These are phyloP conservation scores for Sebastiscus albofasciatus DNA, from an alignment of 2,797 vertebrate genomes.

Conservation along the genomic window DNA sequence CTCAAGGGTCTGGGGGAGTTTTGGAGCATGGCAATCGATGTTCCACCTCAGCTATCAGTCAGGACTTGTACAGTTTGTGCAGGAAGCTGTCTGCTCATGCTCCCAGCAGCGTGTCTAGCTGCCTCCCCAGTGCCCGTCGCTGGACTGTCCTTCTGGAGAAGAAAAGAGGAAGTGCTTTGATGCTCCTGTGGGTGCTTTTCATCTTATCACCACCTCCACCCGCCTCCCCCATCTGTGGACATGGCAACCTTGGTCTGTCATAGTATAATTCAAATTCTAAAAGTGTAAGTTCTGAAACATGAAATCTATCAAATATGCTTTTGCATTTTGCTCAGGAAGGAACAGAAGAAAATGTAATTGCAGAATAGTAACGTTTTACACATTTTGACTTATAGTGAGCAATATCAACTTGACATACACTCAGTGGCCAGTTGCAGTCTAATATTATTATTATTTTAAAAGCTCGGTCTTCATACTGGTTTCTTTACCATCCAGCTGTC, in stretches of 20 bases:
- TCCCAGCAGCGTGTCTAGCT: constrained; percentile 30
- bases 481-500: background rate
- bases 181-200: constrained; percentile 31
- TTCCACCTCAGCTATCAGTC: constrained; percentile 45
- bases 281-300: background rate
- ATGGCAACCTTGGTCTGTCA: background rate
- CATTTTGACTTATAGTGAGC: background rate
- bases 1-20: background rate
- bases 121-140: constrained; percentile 18
- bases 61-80: constrained; percentile 3
- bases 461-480: background rate
- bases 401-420: background rate
- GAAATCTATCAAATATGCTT: background rate
- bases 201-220: constrained; percentile 15
- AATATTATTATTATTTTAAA: background rate
- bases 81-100: constrained; percentile 48
- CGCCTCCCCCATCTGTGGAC: background rate
- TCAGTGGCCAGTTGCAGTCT: background rate
- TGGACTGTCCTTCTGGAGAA: constrained; percentile 5
- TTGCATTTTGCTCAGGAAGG: background rate
- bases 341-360: background rate
- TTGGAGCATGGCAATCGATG: constrained; percentile 45
- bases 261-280: background rate
- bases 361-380: background rate
- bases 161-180: constrained; percentile 53